These are phyloP conservation scores for Saimiri boliviensis DNA, from an alignment of 2,113 vertebrate species.

Conservation along the genomic window DNA sequence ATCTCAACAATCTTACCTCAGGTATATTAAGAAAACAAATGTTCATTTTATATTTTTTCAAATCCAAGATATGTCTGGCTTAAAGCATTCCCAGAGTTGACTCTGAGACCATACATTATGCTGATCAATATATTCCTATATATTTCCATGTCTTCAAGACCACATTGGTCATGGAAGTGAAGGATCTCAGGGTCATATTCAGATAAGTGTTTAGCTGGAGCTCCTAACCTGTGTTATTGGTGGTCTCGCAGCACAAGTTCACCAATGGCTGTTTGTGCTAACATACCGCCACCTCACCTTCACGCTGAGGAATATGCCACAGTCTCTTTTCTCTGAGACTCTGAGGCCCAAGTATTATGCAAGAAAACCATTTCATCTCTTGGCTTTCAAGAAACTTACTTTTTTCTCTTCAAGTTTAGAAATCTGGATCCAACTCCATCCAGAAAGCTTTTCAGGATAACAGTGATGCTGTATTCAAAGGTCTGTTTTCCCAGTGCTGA, in stretches of 20 bases:
- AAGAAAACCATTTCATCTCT: not conserved
- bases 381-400: not conserved
- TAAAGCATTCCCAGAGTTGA: not conserved
- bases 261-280: not conserved
- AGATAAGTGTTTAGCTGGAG: not conserved
- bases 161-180: not conserved
- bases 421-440: not conserved
- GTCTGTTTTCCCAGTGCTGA: not conserved
- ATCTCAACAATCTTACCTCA: not conserved
- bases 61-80: not conserved
- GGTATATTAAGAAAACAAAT: not conserved
- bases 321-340: not conserved
- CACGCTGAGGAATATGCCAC: not conserved
- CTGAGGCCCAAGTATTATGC: not conserved
- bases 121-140: not conserved
- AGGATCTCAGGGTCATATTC: not conserved
- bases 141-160: not conserved
- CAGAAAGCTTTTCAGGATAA: not conserved
- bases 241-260: not conserved
- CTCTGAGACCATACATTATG: not conserved
- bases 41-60: not conserved
- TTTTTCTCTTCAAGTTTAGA: not conserved
- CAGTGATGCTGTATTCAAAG: not conserved
- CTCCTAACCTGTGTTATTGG: not conserved
- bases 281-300: too few relatives aligned